phyloP scores from a whole-genome alignment of 2,113 vertebrate genomes.

The Struthio camelus region DNA sequence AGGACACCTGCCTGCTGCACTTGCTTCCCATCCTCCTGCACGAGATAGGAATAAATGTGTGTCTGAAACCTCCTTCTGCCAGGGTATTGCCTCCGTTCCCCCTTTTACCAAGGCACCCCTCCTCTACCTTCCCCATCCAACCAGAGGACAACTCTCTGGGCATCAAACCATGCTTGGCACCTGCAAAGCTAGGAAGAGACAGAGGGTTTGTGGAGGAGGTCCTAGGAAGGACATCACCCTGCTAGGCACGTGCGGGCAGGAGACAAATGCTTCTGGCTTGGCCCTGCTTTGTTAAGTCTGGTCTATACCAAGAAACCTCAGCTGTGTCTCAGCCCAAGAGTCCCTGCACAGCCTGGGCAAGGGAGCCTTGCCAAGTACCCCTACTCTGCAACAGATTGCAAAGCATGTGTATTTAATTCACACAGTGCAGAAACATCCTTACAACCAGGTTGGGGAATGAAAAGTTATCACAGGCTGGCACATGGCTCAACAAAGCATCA shows the following conservation, averaged over 20 bases:
- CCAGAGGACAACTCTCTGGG: not conserved
- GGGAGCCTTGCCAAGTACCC: not conserved
- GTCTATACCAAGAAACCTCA: not conserved
- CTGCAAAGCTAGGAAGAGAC: not conserved
- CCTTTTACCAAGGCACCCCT: not conserved
- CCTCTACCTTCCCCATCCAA: not conserved
- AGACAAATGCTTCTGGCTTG: not conserved
- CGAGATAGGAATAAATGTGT: not conserved
- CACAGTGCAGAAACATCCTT: not conserved
- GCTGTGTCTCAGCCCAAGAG: not conserved
- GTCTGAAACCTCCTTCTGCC: not conserved
- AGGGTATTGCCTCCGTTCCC: too few relatives aligned
- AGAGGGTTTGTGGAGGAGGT: not conserved
- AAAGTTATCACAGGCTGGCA: not conserved
- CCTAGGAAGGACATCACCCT: not conserved
- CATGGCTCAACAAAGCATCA: not conserved
- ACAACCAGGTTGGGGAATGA: rapidly evolving
- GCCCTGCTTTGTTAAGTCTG: not conserved
- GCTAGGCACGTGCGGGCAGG: not conserved
- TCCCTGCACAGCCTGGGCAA: not conserved
- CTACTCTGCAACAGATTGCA: not conserved
- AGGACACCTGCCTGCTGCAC: not conserved
- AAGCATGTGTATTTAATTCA: not conserved
- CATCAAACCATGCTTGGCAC: not conserved
- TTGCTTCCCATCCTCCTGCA: not conserved